phyloP scores from a whole-genome alignment of 2,113 vertebrate genomes.

The Boulengeromyrus knoepffleri region DNA sequence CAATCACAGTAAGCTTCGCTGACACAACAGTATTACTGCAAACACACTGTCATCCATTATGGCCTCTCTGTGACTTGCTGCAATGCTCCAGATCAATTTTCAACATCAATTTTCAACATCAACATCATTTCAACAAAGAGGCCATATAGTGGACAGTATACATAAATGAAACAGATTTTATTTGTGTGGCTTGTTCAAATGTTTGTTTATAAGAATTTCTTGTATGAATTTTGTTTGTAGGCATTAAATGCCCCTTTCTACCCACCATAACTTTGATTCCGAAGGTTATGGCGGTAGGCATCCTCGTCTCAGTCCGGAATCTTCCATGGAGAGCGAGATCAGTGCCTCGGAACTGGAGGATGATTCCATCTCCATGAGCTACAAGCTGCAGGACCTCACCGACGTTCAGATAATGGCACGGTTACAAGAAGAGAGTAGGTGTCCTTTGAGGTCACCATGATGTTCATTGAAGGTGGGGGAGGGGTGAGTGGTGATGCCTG shows the following conservation, averaged over 20 bases:
- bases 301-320: conserved; percentile 83
- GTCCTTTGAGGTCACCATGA: no score
- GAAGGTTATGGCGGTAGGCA: conserved; percentile 67
- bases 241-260: neutral
- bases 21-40: neutral
- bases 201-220: neutral
- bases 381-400: conserved; percentile 94
- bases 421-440: conserved; percentile 95
- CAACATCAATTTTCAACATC: no score
- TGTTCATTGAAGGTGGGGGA: neutral
- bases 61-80: neutral
- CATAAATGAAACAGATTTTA: neutral
- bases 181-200: neutral
- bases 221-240: neutral
- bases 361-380: conserved; percentile 87
- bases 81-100: neutral
- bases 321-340: conserved; percentile 88
- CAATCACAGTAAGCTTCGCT: conserved; percentile 56
- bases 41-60: neutral
- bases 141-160: neutral
- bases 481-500: no score
- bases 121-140: no score
- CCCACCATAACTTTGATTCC: conserved; percentile 11
- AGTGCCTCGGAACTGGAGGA: conserved; percentile 85
- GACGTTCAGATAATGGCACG: conserved; percentile 98